Evolutionary conservation across 2,113 vertebrate species (phyloP).

Genomic region (Hymenochirus boettgeri): DNA sequence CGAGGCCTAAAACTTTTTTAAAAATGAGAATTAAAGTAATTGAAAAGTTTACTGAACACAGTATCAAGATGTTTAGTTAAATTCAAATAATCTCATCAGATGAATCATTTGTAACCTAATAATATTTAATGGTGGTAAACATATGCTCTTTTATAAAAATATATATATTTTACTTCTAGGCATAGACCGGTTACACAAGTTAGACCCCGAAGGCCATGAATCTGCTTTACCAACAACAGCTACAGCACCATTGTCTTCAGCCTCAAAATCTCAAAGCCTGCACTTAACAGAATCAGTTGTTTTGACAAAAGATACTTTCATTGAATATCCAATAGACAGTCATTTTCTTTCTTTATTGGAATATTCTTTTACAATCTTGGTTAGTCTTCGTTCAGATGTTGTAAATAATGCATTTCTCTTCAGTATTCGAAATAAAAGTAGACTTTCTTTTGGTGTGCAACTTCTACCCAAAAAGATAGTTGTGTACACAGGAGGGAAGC

Average conservation of each 20-base stretch:
- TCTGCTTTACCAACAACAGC: constrained; percentile 55
- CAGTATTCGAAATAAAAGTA: constrained; percentile 76
- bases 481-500: constrained; percentile 75
- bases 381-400: constrained; percentile 78
- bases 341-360: constrained; percentile 68
- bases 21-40: too few relatives aligned
- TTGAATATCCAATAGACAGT: constrained; percentile 67
- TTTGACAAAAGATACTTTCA: constrained; percentile 61
- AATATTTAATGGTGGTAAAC: too few relatives aligned
- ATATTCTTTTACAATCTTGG: constrained; percentile 76
- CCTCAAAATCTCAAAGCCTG: constrained; percentile 61
- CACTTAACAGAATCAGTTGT: constrained; percentile 61
- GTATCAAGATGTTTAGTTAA: too few relatives aligned
- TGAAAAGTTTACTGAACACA: too few relatives aligned
- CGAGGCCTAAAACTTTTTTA: too few relatives aligned
- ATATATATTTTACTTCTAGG: constrained; percentile 71
- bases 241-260: constrained; percentile 52
- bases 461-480: constrained; percentile 78
- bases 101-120: too few relatives aligned
- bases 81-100: too few relatives aligned
- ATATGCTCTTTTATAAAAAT: too few relatives aligned
- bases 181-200: constrained; percentile 82
- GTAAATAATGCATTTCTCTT: constrained; percentile 91
- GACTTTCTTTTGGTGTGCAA: constrained; percentile 85
- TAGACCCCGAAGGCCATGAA: constrained; percentile 73